Evolutionary conservation across 2,797 vertebrate genomes (phyloP).

Genomic region (Dromococcyx pavoninus): DNA sequence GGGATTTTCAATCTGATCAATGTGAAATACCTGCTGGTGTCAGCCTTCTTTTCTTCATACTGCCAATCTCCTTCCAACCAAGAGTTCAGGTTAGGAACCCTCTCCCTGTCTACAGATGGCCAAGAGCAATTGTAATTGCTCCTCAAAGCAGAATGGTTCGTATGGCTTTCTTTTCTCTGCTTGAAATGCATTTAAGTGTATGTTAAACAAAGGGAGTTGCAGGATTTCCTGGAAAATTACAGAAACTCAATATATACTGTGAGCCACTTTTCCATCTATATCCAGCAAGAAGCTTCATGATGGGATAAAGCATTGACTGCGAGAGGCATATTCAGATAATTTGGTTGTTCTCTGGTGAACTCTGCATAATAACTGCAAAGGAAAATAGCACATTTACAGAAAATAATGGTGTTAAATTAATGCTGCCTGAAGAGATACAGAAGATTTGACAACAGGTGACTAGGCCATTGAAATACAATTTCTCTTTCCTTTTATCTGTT

Average conservation of each 20-base stretch:
- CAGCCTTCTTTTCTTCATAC: not conserved
- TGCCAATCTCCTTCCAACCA: not conserved
- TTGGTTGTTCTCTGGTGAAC: not conserved
- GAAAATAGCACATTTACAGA: not conserved
- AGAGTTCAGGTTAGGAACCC: not conserved
- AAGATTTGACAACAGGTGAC: not conserved
- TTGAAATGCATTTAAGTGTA: not conserved
- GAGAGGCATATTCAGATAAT: not conserved
- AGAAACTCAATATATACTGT: not conserved
- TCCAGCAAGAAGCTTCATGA: not conserved
- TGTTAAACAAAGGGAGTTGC: not conserved
- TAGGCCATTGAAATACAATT: not conserved
- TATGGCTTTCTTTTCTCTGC: not conserved
- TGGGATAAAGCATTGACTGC: not conserved
- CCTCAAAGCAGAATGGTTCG: not conserved
- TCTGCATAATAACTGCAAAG: not conserved
- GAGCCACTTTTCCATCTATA: not conserved
- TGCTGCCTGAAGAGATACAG: not conserved
- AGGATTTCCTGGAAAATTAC: not conserved
- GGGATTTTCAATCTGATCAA: not conserved
- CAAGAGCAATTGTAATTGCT: not conserved
- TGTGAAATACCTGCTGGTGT: not conserved
- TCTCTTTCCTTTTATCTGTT: not conserved
- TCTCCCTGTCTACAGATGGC: not conserved
- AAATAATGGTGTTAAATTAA: slow-evolving; percentile 1